phyloP scores from a whole-genome alignment of 2,797 vertebrate species.

The Halcyon badia region DNA sequence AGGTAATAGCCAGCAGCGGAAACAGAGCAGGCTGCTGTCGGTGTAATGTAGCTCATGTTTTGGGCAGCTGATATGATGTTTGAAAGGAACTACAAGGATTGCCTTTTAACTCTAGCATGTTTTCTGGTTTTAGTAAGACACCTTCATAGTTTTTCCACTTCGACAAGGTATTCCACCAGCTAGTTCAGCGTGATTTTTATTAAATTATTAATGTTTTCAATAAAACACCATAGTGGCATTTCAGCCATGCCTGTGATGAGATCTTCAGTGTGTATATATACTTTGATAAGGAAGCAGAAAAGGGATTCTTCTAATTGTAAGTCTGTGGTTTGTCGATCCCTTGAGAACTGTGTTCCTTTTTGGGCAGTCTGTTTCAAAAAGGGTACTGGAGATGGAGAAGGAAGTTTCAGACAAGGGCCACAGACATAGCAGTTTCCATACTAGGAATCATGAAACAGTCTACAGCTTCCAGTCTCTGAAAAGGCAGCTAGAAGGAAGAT shows the following conservation, averaged over 20 bases:
- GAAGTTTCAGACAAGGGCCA: background rate
- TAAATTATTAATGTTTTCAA: background rate
- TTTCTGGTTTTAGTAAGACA: background rate
- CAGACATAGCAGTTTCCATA: background rate
- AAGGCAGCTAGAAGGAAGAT: background rate
- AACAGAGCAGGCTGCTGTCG: background rate
- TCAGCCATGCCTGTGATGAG: background rate
- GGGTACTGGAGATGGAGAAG: background rate
- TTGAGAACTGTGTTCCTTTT: background rate
- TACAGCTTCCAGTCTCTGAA: background rate
- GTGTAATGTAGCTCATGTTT: background rate
- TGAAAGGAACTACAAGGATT: background rate
- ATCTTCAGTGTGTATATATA: background rate
- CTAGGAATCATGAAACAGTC: background rate
- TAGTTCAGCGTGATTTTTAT: background rate
- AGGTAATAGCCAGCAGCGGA: background rate
- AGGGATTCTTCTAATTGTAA: background rate
- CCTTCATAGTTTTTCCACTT: background rate
- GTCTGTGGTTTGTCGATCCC: background rate
- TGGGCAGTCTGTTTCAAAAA: background rate
- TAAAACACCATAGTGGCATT: background rate
- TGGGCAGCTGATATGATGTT: background rate
- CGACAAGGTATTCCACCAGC: background rate
- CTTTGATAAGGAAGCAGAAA: background rate
- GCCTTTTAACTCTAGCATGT: background rate